A percentile compares a stretch with the other conserved stretches of the same genome.
phyloP scores from a whole-genome alignment of 2,888 invertebrate species.

The Protophormia terraenovae region DNA sequence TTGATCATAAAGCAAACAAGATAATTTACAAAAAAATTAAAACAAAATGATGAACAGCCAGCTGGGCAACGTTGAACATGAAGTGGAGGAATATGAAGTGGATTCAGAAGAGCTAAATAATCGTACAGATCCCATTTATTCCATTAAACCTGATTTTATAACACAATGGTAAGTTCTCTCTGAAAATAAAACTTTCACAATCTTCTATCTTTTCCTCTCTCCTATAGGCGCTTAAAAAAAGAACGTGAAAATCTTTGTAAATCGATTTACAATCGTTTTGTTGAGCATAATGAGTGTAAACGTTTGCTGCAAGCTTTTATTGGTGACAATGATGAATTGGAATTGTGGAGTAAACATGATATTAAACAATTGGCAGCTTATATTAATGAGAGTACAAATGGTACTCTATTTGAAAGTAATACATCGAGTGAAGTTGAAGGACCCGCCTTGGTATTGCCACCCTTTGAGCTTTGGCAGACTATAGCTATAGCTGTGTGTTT shows the following conservation, averaged over 20 bases:
- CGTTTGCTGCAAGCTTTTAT: constrained; percentile 82
- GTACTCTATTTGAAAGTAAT: constrained; percentile 69
- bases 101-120: constrained; percentile 80
- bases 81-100: constrained; percentile 81
- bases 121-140: constrained; percentile 87
- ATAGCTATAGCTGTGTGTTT: constrained; percentile 93
- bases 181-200: neutral
- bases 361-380: constrained; percentile 75
- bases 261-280: constrained; percentile 84
- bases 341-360: constrained; percentile 76
- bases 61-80: constrained; percentile 53
- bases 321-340: constrained; percentile 80
- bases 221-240: constrained; percentile 87
- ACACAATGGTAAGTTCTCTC: constrained; percentile 87
- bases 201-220: neutral
- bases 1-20: neutral
- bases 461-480: constrained; percentile 95
- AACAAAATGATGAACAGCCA: constrained; percentile 67
- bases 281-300: constrained; percentile 85
- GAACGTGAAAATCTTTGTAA: constrained; percentile 89
- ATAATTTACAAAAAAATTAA: neutral
- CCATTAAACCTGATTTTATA: constrained; percentile 89
- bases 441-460: constrained; percentile 86
- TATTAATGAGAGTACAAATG: constrained; percentile 72
- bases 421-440: constrained; percentile 71